Conservation (phyloP, 2,888 invertebrate genomes). For the Andrena dorsata region DNA sequence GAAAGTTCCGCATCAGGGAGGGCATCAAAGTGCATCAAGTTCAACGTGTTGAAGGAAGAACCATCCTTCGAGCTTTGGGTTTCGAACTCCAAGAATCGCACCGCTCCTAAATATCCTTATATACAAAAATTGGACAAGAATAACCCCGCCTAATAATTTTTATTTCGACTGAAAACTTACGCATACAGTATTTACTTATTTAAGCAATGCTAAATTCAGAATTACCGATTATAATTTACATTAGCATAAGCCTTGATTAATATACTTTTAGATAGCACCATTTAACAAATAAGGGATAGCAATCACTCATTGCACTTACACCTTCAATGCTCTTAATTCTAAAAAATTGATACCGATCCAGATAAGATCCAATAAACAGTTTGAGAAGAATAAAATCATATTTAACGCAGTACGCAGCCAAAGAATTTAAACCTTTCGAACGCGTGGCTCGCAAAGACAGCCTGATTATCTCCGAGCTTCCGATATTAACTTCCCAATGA, state of each 20-base stretch:
- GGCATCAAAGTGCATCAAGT: slow-evolving; percentile 37
- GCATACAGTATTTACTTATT: no score
- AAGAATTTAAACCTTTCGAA: no score
- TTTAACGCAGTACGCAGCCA: no score
- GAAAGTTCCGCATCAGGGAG: slow-evolving; percentile 10
- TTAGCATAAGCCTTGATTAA: no score
- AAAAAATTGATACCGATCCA: neutral
- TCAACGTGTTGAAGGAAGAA: neutral
- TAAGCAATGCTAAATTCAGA: no score
- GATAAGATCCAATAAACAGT: neutral
- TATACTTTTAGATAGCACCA: no score
- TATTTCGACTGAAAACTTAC: no score
- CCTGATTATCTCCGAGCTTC: neutral
- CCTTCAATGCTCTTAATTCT: neutral
- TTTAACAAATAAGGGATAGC: no score
- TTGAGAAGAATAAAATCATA: no score
- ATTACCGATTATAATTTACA: no score
- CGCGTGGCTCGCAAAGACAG: neutral
- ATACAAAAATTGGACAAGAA: no score
- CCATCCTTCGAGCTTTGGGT: slow-evolving; percentile 10
- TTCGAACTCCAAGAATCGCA: neutral
- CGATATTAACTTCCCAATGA: neutral
- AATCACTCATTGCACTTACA: neutral
- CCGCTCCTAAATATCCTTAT: neutral
- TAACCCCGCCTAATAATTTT: no score